These are phyloP conservation scores for Spheniscus mendiculus DNA, from an alignment of 2,113 vertebrate genomes.

Conservation along the genomic window DNA sequence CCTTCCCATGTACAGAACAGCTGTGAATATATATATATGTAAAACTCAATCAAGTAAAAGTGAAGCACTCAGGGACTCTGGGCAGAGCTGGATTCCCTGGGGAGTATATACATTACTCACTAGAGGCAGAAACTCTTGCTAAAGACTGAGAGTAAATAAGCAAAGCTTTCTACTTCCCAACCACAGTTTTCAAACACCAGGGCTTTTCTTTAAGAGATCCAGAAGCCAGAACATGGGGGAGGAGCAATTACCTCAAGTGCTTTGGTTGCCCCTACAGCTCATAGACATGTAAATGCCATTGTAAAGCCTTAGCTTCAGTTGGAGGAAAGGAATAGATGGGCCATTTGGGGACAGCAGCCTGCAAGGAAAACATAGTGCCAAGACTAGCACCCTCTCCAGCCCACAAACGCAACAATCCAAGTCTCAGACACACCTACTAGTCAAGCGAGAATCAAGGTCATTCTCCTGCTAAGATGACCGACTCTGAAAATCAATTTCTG, in stretches of 20 bases:
- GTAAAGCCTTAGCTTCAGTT: conserved; percentile 20
- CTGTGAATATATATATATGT: background rate
- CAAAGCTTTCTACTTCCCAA: background rate
- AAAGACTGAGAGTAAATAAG: background rate
- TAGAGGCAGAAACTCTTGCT: background rate
- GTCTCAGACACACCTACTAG: background rate
- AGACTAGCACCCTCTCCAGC: background rate
- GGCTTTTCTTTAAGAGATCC: background rate
- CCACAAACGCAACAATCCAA: background rate
- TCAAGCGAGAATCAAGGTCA: background rate
- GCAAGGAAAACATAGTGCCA: conserved; percentile 20
- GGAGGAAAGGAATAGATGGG: background rate
- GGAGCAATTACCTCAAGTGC: conserved; percentile 38
- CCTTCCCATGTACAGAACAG: background rate
- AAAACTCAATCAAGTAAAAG: background rate
- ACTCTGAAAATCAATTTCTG: background rate
- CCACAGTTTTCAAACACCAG: background rate
- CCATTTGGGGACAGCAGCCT: conserved; percentile 19
- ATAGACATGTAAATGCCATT: conserved; percentile 14
- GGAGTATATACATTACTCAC: background rate
- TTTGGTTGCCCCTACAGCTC: conserved; percentile 37
- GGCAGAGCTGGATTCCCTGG: background rate
- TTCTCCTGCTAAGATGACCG: background rate
- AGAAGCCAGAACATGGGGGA: conserved; percentile 4
- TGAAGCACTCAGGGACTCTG: background rate